These are phyloP conservation scores for Pipistrellus nathusii DNA, from an alignment of 2,797 vertebrate species.

Conservation along the genomic window DNA sequence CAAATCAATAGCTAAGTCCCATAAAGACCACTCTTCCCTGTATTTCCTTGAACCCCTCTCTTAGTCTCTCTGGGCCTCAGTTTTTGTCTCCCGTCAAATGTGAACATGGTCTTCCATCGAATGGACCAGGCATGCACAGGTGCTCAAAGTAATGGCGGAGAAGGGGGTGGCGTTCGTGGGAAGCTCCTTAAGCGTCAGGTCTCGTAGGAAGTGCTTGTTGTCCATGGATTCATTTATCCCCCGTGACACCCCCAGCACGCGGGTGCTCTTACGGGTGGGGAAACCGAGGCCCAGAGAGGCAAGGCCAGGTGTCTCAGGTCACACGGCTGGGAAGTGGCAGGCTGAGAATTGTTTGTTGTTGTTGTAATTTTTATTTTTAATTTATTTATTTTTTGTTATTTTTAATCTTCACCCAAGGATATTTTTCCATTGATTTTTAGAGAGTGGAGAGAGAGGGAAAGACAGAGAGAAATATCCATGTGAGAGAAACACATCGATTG, in stretches of 20 bases:
- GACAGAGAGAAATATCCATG: too few relatives aligned
- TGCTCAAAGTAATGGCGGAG: not conserved
- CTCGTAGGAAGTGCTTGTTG: too few relatives aligned
- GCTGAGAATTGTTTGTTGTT: not conserved
- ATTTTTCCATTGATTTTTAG: too few relatives aligned
- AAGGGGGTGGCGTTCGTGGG: not conserved
- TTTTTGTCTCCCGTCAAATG: not conserved
- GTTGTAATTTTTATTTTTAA: too few relatives aligned
- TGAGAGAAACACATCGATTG: too few relatives aligned
- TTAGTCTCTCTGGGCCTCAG: not conserved
- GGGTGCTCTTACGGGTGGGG: not conserved
- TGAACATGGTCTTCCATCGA: too few relatives aligned
- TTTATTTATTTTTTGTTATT: too few relatives aligned
- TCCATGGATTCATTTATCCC: too few relatives aligned
- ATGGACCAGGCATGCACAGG: not conserved
- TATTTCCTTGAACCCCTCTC: not conserved
- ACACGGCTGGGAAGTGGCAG: not conserved
- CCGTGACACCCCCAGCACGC: accelerated
- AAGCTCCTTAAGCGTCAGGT: not conserved
- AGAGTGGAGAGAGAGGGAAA: too few relatives aligned
- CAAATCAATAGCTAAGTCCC: not conserved
- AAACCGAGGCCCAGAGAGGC: not conserved
- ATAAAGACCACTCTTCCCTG: not conserved
- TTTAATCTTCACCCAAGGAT: too few relatives aligned
- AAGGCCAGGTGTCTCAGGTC: not conserved